Conservation (phyloP, 2,113 vertebrate species). For the Pionites leucogaster region DNA sequence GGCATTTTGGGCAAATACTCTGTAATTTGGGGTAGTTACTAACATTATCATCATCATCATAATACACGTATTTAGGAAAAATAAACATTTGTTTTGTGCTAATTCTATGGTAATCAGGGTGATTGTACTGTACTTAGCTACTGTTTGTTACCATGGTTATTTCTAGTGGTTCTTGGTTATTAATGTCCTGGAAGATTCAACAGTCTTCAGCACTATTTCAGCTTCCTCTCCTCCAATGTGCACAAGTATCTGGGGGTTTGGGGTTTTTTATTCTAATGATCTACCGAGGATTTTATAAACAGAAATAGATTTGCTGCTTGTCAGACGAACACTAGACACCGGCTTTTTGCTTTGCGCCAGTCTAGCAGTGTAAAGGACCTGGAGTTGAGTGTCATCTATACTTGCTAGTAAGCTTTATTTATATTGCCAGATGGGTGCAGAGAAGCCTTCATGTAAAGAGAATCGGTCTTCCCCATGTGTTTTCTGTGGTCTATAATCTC, state of each 20-base stretch:
- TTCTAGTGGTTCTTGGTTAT: constrained; percentile 73
- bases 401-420: constrained; percentile 37
- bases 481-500: constrained; percentile 27
- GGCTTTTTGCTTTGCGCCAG: background rate
- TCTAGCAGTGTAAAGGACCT: constrained; percentile 34
- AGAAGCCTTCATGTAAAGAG: constrained; percentile 30
- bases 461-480: constrained; percentile 9
- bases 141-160: constrained; percentile 81
- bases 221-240: constrained; percentile 28
- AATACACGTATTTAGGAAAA: constrained; percentile 74
- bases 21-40: constrained; percentile 67
- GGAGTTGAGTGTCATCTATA: constrained; percentile 20
- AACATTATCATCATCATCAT: constrained; percentile 67
- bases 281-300: background rate
- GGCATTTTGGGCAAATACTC: constrained; percentile 52
- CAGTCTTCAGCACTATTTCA: constrained; percentile 51
- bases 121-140: constrained; percentile 77
- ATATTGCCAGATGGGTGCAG: constrained; percentile 34
- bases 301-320: constrained; percentile 51
- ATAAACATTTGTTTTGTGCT: constrained; percentile 82
- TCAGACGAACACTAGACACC: background rate
- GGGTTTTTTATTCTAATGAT: constrained; percentile 20
- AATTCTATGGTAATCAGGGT: constrained; percentile 81
- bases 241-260: background rate
- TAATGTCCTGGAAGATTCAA: constrained; percentile 71